Evolutionary conservation across 2,888 invertebrate species (phyloP), one percentile per base, ranked within the genome.

Genomic region (Leptinotarsa tumamoca): DNA sequence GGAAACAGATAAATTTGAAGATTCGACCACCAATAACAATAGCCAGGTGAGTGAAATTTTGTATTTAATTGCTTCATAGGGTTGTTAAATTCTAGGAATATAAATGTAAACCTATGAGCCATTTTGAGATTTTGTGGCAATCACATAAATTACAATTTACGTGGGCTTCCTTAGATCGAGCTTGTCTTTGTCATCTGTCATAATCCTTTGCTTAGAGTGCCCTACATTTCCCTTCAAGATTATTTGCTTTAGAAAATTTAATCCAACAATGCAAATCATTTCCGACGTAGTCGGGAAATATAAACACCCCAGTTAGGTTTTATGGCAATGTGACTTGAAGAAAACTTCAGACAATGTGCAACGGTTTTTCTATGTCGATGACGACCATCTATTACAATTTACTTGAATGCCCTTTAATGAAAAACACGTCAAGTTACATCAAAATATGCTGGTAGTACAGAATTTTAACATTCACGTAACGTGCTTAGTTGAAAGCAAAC

Each of bases 1-100:
- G 95, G 96, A 96, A 93, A 95, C 95, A 90, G 95, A 96, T 92
- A 95, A 95, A 92, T 94, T 95, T 91, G 95, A 95, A 91, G 95
- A 95, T 88, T 90, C 92, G 83, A 92, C 91, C 56, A 79, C 80
- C 89, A 90, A 92, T 86, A 93, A 92, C 90, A 90, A 91, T 86
- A 58, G 58, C 18, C 93, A 93, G 92, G 93, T 92, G 88, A 85
- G 86, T 82, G 75, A n/a, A 43, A 33, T 15, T 5, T 27, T 21
- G 4, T 17, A 1, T 21, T 52, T 51, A 54, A 21, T 13, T 21
- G 33, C 15, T 52, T 5, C 21, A 49, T 17, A n/a, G 50, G 17
- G 15, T 23, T 17, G 43, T 23, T 54, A 4, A 4, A 18, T 68
- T 21, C 21, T 51, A 52, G 3, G 23, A 4, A 27, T 7, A 52